Evolutionary conservation across 2,113 vertebrate species (phyloP), one percentile per base, ranked within the genome.

Genomic region (Erythrocercus mccallii): DNA sequence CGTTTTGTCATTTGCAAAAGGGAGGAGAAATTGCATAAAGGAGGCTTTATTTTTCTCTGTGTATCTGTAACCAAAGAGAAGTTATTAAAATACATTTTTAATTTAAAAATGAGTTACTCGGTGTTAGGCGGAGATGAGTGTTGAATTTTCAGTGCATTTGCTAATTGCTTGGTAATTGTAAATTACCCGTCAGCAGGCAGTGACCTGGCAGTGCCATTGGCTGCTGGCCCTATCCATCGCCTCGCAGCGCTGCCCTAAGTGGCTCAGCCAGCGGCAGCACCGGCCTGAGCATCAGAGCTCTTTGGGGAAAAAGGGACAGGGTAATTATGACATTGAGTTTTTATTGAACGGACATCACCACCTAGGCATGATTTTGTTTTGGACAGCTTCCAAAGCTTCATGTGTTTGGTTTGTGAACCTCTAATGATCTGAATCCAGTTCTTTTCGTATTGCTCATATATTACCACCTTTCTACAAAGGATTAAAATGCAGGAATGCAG

Each of bases 361-460:
- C 93, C 96, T 97, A 97, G 96, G 86, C 97, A 93, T 92, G 94
- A 77, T 96, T 97, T 97, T 95, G 90, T 96, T 96, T 97, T 98
- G 98, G 98, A 96, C 50, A 7, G 70, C 81, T 91, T 98, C 97
- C 98, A 98, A 66, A 94, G 85, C 91, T 88, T 95, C 95, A 4
- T 94, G 94, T 96, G 95, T 97, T 97, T 97, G 97, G 96, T 97
- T 97, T 97, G 95, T 98, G 97, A 97, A 90, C 97, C 96, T 97
- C 95, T 98, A 97, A 97, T 96, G 97, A 97, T 95, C 95, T 97
- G 97, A 97, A 96, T 97, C 96, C 91, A 95, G 94, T 94, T 97
- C 95, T 94, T 97, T 97, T 97, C 95, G 77, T 97, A 94, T 95
- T 96, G 96, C 96, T 96, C 93, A 33, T 97, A 90, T 95, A 96